Percentiles rank a stretch among this genome's conserved stretches.
These are phyloP conservation scores for Thereva nobilitata DNA, from an alignment of 2,888 invertebrate species.

Conservation along the genomic window DNA sequence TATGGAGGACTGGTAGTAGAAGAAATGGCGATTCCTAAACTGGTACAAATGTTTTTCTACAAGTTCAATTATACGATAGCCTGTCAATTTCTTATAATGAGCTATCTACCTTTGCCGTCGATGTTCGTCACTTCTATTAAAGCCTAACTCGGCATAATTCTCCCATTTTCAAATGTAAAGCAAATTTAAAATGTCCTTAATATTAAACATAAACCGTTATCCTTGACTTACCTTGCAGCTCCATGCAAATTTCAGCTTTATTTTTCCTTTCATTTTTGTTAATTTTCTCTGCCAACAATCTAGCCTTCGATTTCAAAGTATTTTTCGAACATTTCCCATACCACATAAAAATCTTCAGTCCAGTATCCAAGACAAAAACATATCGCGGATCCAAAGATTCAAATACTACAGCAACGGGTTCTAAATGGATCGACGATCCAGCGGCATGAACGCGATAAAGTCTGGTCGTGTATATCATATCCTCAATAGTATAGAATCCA, in stretches of 20 bases:
- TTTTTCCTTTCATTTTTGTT: constrained; percentile 98
- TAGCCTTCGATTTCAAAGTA: constrained; percentile 76
- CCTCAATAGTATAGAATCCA: constrained; percentile 96
- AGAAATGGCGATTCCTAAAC: no score
- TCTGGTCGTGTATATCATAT: constrained; percentile 80
- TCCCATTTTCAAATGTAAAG: no score
- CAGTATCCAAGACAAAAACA: constrained; percentile 90
- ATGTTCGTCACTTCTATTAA: no score
- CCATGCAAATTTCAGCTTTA: constrained; percentile 85
- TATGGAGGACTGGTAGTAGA: no score
- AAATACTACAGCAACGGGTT: constrained; percentile 75
- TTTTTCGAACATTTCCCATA: constrained; percentile 77
- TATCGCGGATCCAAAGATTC: constrained; percentile 85
- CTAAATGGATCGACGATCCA: constrained; percentile 85
- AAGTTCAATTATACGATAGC: no score
- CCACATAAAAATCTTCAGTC: constrained; percentile 88
- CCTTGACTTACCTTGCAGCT: constrained; percentile 64
- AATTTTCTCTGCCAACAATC: constrained; percentile 93
- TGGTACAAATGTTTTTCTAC: no score
- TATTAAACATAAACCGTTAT: no score
- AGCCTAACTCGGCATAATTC: no score
- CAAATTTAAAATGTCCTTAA: no score
- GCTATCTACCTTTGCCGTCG: no score
- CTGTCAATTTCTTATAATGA: no score
- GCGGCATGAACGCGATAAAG: constrained; percentile 88